Percentiles rank a stretch among this genome's conserved stretches.
phyloP scores from a whole-genome alignment of 1,140 invertebrate species.

The Macrostomum lignano region DNA sequence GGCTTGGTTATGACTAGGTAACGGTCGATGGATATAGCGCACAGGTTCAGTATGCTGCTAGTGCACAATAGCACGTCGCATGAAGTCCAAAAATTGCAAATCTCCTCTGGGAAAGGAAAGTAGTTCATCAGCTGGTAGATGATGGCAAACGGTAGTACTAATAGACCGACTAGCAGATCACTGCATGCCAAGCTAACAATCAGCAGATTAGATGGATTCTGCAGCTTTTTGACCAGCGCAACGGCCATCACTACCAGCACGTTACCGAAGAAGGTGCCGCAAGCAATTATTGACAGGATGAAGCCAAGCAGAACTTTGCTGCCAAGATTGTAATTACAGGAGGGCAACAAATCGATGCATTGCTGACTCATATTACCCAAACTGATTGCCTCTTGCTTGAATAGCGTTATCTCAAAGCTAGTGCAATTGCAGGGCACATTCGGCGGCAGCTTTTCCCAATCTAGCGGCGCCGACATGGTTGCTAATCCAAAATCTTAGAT shows the following conservation, averaged over 20 bases:
- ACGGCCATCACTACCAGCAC: slow-evolving; percentile 30
- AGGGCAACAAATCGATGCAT: too few species aligned
- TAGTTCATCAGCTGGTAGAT: slow-evolving; percentile 13
- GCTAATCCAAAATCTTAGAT: too few species aligned
- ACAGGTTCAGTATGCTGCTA: slow-evolving; percentile 11
- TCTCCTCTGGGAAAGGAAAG: slow-evolving; percentile 30
- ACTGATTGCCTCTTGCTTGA: too few species aligned
- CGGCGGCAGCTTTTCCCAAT: too few species aligned
- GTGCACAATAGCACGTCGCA: slow-evolving; percentile 13
- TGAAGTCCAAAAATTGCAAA: slow-evolving; percentile 37
- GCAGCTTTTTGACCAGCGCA: slow-evolving; percentile 27
- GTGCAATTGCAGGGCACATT: too few species aligned
- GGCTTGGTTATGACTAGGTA: slow-evolving; percentile 10
- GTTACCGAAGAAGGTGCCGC: slow-evolving; percentile 19
- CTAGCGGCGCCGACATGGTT: too few species aligned
- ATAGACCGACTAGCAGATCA: slow-evolving; percentile 41
- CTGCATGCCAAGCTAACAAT: slow-evolving; percentile 41
- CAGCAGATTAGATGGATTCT: slow-evolving; percentile 38
- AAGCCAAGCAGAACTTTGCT: too few species aligned
- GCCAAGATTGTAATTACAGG: too few species aligned
- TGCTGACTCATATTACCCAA: too few species aligned
- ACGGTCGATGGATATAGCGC: slow-evolving; percentile 33
- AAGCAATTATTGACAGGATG: too few species aligned
- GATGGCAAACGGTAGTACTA: slow-evolving; percentile 39
- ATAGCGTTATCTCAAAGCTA: too few species aligned